Percentiles rank a stretch among this genome's conserved stretches.
phyloP scores from a whole-genome alignment of 2,113 vertebrate species.

The Osmerus eperlanus region DNA sequence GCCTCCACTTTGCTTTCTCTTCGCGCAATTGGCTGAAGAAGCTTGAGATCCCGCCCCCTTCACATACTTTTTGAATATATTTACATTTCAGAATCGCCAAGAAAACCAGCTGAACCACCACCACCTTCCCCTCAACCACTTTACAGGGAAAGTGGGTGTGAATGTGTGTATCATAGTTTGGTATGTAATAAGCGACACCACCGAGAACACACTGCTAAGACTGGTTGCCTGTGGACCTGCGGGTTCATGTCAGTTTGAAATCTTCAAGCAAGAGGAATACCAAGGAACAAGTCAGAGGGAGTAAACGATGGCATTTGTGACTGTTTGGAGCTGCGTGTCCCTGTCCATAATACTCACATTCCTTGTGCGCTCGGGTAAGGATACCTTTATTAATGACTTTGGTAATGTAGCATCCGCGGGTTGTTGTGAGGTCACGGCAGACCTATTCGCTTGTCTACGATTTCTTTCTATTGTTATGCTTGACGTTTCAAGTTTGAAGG shows the following conservation, averaged over 20 bases:
- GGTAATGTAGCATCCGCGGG: not conserved
- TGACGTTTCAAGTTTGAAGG: conserved; percentile 6
- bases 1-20: conserved; percentile 42
- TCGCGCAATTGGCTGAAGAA: conserved; percentile 55
- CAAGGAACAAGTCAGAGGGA: conserved; percentile 27
- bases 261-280: conserved; percentile 67
- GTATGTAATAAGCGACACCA: conserved; percentile 50
- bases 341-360: conserved; percentile 56
- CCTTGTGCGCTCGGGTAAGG: conserved; percentile 68
- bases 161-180: conserved; percentile 21
- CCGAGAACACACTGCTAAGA: conserved; percentile 34
- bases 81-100: conserved; percentile 64
- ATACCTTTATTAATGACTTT: conserved; percentile 2
- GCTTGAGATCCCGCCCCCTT: conserved; percentile 38
- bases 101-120: conserved; percentile 49
- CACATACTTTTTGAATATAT: conserved; percentile 50
- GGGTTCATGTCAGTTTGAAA: conserved; percentile 63
- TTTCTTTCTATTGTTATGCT: conserved; percentile 35
- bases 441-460: not conserved
- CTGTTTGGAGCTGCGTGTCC: conserved; percentile 69
- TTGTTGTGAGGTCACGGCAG: not conserved
- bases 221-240: conserved; percentile 60
- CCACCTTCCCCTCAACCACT: conserved; percentile 16
- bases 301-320: conserved; percentile 63
- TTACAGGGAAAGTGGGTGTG: conserved; percentile 31